Evolutionary conservation across 2,797 vertebrate genomes (phyloP), one percentile per base, ranked within the genome.

Genomic region (Pseudocheirus occidentalis): DNA sequence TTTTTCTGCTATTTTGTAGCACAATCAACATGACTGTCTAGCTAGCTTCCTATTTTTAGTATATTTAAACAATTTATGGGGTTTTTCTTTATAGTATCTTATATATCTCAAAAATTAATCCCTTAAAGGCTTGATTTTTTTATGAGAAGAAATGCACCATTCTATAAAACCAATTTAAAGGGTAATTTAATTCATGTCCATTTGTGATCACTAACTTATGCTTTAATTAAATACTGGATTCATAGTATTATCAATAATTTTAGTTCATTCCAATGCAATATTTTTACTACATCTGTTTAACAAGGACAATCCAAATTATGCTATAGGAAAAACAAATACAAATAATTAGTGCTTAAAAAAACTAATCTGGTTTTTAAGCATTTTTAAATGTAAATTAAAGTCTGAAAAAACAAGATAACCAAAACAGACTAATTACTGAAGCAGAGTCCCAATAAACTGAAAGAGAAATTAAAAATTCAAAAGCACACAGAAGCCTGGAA

Each of bases 361-460:
- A 95, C 66, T n/a, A 94, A 95, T 95, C n/a, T 66, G 10, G 52
- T 87, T 95, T 91, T 34, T 90, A 96, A 95, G 73, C 66, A 96
- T 93, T 96, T 96, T 96, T 59, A 94, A 96, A 94, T 93, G 94
- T 50, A 96, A 95, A 95, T 92, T 94, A 92, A 90, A 57, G 7
- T 92, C 81, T 95, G 40, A 81, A 94, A 95, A 96, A 93, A 81
- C 54, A 94, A 87, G 56, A 92, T 92, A 91, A 93, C n/a, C 0
- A 96, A 54, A 27, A 90, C 53, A 93, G n/a, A 94, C 50, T 91
- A 96, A 59, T 96, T 94, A 91, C 29, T 31, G 27, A 90, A 94
- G 29, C 81, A 28, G 52, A 91, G 95, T 59, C 28, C 29, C 62
- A 90, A 95, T 90, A 40, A 34, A 95, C 34, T 89, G 94, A 95